Percentiles rank a stretch among this genome's conserved stretches.
Evolutionary conservation across 2,888 invertebrate genomes (phyloP).

Genomic region (Scaptomyza caliginosa): DNA sequence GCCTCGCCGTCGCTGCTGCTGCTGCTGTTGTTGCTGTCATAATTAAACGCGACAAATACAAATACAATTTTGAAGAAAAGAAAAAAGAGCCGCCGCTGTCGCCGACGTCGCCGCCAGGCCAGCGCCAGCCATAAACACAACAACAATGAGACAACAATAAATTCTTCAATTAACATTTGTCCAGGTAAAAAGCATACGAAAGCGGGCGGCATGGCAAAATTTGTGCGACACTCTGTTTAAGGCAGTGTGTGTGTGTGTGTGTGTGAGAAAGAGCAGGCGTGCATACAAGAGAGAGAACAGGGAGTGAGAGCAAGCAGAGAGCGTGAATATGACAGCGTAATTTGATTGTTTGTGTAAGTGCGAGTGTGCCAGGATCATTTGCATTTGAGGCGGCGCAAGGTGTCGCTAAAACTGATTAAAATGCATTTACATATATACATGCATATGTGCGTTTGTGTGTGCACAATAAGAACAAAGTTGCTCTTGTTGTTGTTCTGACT

Average conservation of each 20-base stretch:
- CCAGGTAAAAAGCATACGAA: conserved; percentile 69
- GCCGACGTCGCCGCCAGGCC: conserved; percentile 55
- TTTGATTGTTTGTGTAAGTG: conserved; percentile 20
- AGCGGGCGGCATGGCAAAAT: conserved; percentile 53
- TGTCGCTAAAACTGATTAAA: conserved; percentile 73
- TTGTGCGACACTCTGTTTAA: conserved; percentile 21
- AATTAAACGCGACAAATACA: conserved; percentile 78
- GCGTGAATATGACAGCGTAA: conserved; percentile 20
- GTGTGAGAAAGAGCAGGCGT: conserved; percentile 27
- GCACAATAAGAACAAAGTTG: conserved; percentile 48
- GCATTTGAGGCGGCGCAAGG: conserved; percentile 73
- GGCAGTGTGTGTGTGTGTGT: conserved; percentile 11
- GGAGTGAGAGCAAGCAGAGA: conserved; percentile 38
- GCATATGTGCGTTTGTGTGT: conserved; percentile 9
- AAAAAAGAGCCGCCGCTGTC: conserved; percentile 56
- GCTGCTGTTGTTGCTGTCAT: conserved; percentile 66
- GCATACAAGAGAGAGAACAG: conserved; percentile 30
- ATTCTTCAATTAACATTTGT: conserved; percentile 80
- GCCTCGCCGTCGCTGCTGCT: conserved; percentile 50
- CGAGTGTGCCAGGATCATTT: conserved; percentile 69
- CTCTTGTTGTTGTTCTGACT: conserved; percentile 56
- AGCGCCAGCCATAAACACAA: conserved; percentile 72
- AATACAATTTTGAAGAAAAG: conserved; percentile 76
- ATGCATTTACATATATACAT: conserved; percentile 60
- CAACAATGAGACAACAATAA: conserved; percentile 78